Evolutionary conservation across 1,140 invertebrate species (phyloP), one percentile per base, ranked within the genome.

Genomic region (Pararge aegeria): DNA sequence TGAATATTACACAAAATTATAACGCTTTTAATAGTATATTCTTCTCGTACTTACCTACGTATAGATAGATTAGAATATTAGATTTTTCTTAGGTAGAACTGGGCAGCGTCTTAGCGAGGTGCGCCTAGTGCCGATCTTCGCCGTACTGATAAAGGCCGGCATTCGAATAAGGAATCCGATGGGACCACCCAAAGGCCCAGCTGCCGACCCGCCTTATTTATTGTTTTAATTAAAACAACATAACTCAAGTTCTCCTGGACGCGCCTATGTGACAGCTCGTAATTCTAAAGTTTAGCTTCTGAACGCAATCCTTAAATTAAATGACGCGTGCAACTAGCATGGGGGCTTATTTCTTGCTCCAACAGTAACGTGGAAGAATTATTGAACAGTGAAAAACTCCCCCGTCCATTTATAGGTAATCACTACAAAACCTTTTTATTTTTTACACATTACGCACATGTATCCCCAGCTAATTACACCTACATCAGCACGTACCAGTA

Each of bases 221-320:
- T 78, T 79, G 75, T 78, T 78, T 82, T 83, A 85, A 83, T 85
- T 85, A 85, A 83, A 83, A 78, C 77, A 78, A 78, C 77, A 85
- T 82, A 85, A 83, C 77, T 84, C 78, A 77, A 66, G 54, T 61
- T 66, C 64, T 55, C 69, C 60, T 62, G 64, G 66, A 69, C 72
- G 73, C 74, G 72, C 67, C 71, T 73, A 70, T 73, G 70, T 76
- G 80, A 83, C 80, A 80, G 72, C 66, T 68, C 73, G 75, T 82
- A 80, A 78, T 71, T 82, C 68, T 78, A 69, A 72, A 75, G 57
- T 73, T 73, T 68, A 75, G 67, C 76, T 77, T 75, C 70, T 69
- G 76, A 70, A 70, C 66, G 64, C 65, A 63, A 78, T 78, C 71
- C 72, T 73, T 66, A 64, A 64, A 69, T 64, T 68, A 75, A 75